Conservation (phyloP, 2,888 invertebrate genomes). For the Coremacera marginata region DNA sequence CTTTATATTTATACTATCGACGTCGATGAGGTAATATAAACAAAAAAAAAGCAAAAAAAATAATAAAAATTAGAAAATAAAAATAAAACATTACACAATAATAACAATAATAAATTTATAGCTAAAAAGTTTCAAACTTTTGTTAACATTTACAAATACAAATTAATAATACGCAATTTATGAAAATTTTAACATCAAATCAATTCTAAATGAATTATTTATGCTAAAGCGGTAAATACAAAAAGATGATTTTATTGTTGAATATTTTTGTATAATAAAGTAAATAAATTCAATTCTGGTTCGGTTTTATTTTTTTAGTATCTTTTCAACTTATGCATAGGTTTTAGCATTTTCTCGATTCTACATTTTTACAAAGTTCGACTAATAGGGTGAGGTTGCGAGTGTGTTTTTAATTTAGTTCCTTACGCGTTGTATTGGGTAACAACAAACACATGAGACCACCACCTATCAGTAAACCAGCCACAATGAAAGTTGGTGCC, state of each 20-base stretch:
- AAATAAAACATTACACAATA: conserved; percentile 26
- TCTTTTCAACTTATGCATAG: conserved; percentile 29
- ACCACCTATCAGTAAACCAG: conserved; percentile 85
- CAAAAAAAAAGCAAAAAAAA: conserved; percentile 29
- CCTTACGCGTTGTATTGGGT: conserved; percentile 90
- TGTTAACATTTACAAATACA: conserved; percentile 42
- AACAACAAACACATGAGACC: conserved; percentile 89
- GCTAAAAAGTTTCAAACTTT: conserved; percentile 41
- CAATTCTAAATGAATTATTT: conserved; percentile 24
- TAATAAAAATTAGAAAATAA: too few relatives aligned
- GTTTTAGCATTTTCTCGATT: not conserved
- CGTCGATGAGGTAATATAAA: conserved; percentile 48
- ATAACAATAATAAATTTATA: conserved; percentile 33
- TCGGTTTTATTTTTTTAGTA: conserved; percentile 1
- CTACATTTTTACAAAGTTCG: conserved; percentile 10
- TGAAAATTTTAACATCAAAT: conserved; percentile 38
- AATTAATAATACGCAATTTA: conserved; percentile 20
- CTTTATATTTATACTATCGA: conserved; percentile 46
- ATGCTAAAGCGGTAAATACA: conserved; percentile 26
- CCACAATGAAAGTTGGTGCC: conserved; percentile 92
- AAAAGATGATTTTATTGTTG: conserved; percentile 30
- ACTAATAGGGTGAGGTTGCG: not conserved
- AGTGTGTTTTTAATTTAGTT: conserved; percentile 67
- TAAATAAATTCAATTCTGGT: conserved; percentile 20
- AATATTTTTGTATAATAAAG: conserved; percentile 15